These are phyloP conservation scores for Agrochola lychnidis DNA, from an alignment of 2,888 invertebrate species.

Conservation along the genomic window DNA sequence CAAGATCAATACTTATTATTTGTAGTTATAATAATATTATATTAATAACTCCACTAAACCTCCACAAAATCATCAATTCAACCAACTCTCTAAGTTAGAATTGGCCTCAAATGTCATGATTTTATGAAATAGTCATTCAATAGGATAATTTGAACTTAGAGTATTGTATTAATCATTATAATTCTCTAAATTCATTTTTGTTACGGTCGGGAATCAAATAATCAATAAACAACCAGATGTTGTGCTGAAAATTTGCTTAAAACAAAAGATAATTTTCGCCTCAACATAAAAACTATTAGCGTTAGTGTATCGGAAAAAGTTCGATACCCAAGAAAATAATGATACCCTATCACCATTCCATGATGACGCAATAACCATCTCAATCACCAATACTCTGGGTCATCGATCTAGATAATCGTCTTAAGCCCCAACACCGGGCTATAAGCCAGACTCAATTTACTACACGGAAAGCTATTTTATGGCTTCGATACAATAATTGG, in stretches of 20 bases:
- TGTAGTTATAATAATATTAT: too few species aligned
- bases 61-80: too few species aligned
- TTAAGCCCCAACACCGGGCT: conserved; percentile 10
- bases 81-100: too few species aligned
- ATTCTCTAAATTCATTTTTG: neutral
- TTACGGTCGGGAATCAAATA: neutral
- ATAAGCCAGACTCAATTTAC: conserved; percentile 23
- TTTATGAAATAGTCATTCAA: too few species aligned
- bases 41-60: too few species aligned
- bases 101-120: too few species aligned
- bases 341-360: neutral
- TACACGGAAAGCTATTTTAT: conserved; percentile 45
- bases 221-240: neutral
- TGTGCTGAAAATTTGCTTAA: neutral
- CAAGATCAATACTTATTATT: too few species aligned
- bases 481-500: conserved; percentile 57
- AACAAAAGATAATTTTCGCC: neutral
- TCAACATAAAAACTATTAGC: neutral
- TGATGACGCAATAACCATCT: neutral
- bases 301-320: neutral
- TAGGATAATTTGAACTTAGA: neutral
- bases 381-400: conserved; percentile 19
- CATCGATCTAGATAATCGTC: conserved; percentile 42
- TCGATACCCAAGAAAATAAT: neutral
- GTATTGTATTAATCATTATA: neutral